phyloP scores from a whole-genome alignment of 2,113 vertebrate species.

The Suricata suricatta region DNA sequence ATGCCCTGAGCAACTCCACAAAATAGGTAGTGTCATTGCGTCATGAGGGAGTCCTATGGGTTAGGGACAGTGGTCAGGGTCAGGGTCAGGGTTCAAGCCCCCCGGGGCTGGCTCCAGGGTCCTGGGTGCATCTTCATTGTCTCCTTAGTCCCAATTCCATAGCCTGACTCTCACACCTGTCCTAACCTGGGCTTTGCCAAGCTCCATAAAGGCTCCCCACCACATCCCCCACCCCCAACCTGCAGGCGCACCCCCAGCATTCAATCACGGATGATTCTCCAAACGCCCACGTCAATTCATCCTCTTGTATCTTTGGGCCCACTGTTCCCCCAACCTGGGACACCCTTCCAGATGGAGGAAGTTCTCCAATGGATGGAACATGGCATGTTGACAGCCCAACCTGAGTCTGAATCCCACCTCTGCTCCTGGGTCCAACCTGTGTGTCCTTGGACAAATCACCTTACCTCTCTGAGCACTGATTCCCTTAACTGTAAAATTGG shows the following conservation, averaged over 20 bases:
- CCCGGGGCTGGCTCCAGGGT: neutral
- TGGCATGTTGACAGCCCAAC: neutral
- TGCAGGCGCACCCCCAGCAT: neutral
- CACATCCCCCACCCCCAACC: neutral
- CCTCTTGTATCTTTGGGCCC: neutral
- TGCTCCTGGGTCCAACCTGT: neutral
- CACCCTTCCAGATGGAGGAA: neutral
- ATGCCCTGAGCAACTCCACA: neutral
- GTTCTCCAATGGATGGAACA: neutral
- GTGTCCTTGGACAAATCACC: neutral
- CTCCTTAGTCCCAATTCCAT: neutral
- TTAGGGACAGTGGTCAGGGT: neutral
- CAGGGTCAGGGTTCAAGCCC: neutral
- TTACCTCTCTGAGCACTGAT: neutral
- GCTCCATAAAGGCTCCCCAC: fast-evolving
- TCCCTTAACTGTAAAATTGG: neutral
- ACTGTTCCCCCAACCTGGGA: neutral
- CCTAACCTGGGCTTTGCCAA: neutral
- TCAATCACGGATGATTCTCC: neutral
- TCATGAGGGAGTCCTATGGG: neutral
- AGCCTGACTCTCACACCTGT: neutral
- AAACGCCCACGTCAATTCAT: fast-evolving
- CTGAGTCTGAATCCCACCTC: neutral
- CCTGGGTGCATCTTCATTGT: fast-evolving
- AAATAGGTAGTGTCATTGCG: neutral